phyloP scores from a whole-genome alignment of 2,797 vertebrate genomes.

The Phyllotis vaccarum region DNA sequence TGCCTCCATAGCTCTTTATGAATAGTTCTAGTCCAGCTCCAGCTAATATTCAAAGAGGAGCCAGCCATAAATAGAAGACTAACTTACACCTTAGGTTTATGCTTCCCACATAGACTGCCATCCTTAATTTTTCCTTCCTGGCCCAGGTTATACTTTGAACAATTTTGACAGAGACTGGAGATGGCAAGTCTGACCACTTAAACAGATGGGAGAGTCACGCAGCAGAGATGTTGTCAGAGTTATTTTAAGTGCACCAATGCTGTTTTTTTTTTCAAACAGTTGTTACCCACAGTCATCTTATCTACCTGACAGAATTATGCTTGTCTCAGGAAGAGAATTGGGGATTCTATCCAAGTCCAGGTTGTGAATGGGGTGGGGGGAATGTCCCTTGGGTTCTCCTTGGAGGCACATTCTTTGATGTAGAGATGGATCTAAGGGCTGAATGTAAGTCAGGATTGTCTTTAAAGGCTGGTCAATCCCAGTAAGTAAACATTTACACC shows the following conservation, averaged over 20 bases:
- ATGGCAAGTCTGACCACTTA: not conserved
- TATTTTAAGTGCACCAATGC: not conserved
- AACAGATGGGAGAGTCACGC: not conserved
- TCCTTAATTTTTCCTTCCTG: not conserved
- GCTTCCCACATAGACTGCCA: not conserved
- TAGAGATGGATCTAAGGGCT: too few species aligned
- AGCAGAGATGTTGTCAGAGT: not conserved
- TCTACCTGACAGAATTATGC: not conserved
- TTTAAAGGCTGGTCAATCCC: not conserved
- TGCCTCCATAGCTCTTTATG: too few species aligned
- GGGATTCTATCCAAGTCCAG: not conserved
- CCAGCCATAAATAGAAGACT: not conserved
- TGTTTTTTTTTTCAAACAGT: not conserved
- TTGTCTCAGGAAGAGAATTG: not conserved
- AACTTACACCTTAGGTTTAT: not conserved
- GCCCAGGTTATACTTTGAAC: not conserved
- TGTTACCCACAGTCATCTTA: not conserved
- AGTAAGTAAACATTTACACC: not conserved
- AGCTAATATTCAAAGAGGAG: not conserved
- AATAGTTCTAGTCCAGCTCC: not conserved
- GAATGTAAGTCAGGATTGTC: not conserved
- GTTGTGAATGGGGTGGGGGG: not conserved
- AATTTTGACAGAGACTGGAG: not conserved
- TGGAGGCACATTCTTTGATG: not conserved
- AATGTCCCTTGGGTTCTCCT: not conserved